Evolutionary conservation across 2,888 invertebrate genomes (phyloP).

Genomic region (Euphydryas editha): DNA sequence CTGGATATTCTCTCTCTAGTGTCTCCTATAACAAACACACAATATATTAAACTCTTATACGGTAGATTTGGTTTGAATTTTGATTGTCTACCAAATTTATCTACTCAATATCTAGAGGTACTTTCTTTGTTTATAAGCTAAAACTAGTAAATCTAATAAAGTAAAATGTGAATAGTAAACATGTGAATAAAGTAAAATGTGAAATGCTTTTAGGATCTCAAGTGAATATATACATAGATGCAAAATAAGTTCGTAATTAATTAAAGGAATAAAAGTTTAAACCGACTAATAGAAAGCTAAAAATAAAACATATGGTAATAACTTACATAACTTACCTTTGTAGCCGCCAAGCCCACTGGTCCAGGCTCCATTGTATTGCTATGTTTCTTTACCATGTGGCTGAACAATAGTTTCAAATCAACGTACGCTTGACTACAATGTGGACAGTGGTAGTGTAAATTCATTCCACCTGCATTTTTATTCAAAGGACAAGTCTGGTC

Average conservation of each 20-base stretch:
- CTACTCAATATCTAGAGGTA: background rate
- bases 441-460: conserved; percentile 77
- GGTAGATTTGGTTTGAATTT: background rate
- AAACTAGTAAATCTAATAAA: too few species aligned
- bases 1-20: conserved; percentile 79
- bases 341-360: conserved; percentile 76
- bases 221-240: too few species aligned
- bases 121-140: too few species aligned
- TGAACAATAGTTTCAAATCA: conserved; percentile 73
- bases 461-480: conserved; percentile 76
- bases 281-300: background rate
- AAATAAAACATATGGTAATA: background rate
- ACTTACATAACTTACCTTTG: conserved; percentile 64
- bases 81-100: background rate
- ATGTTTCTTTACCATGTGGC: conserved; percentile 80
- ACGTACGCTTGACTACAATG: conserved; percentile 78
- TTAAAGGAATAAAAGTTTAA: background rate
- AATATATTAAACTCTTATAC: background rate
- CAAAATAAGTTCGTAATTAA: too few species aligned
- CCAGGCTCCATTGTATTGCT: conserved; percentile 70
- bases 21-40: conserved; percentile 68
- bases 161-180: too few species aligned
- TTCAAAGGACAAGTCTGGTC: conserved; percentile 80
- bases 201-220: too few species aligned
- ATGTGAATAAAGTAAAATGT: too few species aligned